Conservation (phyloP, 1,140 invertebrate genomes). For the Zaprionus capensis region DNA sequence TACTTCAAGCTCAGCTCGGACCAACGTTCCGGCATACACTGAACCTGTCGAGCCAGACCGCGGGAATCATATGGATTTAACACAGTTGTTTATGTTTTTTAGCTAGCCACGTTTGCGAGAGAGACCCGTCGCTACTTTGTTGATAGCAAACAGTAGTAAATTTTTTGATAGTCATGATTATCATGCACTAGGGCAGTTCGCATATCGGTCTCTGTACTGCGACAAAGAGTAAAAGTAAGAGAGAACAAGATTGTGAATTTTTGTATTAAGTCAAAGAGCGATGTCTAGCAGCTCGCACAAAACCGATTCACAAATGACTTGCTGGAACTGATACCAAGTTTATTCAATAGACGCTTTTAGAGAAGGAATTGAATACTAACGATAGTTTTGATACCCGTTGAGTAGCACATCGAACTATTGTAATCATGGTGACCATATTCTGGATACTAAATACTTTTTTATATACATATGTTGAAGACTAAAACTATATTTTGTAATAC, state of each 20-base stretch:
- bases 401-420: too few relatives aligned
- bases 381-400: too few relatives aligned
- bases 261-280: not conserved
- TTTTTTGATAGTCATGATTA: not conserved
- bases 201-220: too few relatives aligned
- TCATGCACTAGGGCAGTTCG: not conserved
- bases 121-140: not conserved
- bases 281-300: not conserved
- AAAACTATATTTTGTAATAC: too few relatives aligned
- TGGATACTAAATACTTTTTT: too few relatives aligned
- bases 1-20: not conserved
- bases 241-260: not conserved
- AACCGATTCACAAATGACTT: not conserved
- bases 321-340: not conserved
- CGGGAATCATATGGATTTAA: not conserved
- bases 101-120: not conserved
- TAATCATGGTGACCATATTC: too few relatives aligned
- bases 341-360: not conserved
- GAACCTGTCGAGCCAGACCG: not conserved
- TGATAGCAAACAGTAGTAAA: not conserved
- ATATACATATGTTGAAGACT: too few relatives aligned
- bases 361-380: too few relatives aligned
- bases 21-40: slow-evolving; percentile 2
- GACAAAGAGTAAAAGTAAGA: not conserved
- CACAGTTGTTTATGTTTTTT: not conserved